These are phyloP conservation scores for Cheilosia scutellata DNA, from an alignment of 2,888 invertebrate genomes.

Conservation along the genomic window DNA sequence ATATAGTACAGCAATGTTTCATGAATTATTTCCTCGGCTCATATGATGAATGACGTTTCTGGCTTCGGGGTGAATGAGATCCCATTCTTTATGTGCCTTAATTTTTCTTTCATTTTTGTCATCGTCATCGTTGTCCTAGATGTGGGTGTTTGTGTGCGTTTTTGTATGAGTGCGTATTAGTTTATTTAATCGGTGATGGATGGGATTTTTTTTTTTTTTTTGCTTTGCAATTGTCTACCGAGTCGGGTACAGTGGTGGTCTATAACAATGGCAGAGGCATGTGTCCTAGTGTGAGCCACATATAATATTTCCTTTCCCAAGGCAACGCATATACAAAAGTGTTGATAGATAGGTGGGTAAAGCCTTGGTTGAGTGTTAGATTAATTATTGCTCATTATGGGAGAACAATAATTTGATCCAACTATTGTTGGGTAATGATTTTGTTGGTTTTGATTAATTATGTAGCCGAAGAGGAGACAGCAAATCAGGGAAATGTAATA, in stretches of 20 bases:
- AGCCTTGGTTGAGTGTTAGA: conserved; percentile 44
- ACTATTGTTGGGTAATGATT: conserved; percentile 55
- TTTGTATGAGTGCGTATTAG: conserved; percentile 45
- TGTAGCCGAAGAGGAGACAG: conserved; percentile 26
- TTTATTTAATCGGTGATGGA: conserved; percentile 74
- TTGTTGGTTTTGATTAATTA: conserved; percentile 67
- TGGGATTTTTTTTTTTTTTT: conserved; percentile 44
- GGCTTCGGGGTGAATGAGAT: conserved; percentile 65
- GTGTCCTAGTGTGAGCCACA: conserved; percentile 25
- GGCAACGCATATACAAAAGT: neutral
- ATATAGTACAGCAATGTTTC: conserved; percentile 4
- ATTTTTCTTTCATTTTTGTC: conserved; percentile 72
- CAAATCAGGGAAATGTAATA: conserved; percentile 46
- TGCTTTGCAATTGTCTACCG: conserved; percentile 37
- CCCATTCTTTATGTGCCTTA: conserved; percentile 69
- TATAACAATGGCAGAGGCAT: conserved; percentile 37
- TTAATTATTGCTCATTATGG: conserved; percentile 71
- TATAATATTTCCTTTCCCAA: conserved; percentile 6
- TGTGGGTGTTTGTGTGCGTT: conserved; percentile 13
- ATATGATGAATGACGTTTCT: conserved; percentile 70
- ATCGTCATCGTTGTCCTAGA: conserved; percentile 42
- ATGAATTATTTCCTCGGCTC: conserved; percentile 63
- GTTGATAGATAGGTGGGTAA: conserved; percentile 30
- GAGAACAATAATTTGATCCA: conserved; percentile 48
- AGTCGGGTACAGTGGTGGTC: conserved; percentile 28